These are phyloP conservation scores for Acanthisitta chloris DNA, from an alignment of 2,113 vertebrate species.

Conservation along the genomic window DNA sequence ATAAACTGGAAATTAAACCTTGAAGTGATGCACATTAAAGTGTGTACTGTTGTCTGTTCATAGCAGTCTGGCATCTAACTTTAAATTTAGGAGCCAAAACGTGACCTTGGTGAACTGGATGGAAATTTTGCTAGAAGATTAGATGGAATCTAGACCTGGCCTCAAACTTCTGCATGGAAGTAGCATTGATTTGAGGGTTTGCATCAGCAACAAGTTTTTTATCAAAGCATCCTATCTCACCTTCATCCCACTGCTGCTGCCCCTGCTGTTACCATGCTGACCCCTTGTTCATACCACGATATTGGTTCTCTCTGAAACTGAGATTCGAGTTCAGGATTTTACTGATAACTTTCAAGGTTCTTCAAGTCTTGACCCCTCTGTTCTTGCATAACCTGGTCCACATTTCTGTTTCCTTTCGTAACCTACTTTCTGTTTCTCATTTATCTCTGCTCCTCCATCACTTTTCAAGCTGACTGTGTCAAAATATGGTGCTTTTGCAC, in stretches of 20 bases:
- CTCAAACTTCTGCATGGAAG: neutral
- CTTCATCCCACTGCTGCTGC: neutral
- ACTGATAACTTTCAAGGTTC: neutral
- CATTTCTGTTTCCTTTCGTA: conserved; percentile 7
- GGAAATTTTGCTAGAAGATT: neutral
- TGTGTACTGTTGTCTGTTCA: neutral
- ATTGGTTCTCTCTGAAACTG: neutral
- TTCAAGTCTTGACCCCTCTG: conserved; percentile 40
- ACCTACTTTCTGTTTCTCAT: conserved; percentile 47
- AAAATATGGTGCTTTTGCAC: neutral
- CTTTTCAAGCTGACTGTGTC: neutral
- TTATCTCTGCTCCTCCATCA: neutral
- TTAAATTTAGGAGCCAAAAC: neutral
- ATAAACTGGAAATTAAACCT: neutral
- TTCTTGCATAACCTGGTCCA: conserved; percentile 29
- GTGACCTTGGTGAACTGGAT: neutral
- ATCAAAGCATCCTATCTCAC: neutral
- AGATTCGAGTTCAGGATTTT: conserved; percentile 15
- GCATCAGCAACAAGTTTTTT: neutral
- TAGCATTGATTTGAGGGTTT: neutral
- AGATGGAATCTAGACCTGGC: neutral
- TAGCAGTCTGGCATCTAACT: neutral
- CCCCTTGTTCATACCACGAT: neutral
- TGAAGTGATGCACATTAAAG: neutral
- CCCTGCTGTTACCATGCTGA: neutral